Percentiles rank a stretch among this genome's conserved stretches.
Evolutionary conservation across 2,888 invertebrate genomes (phyloP).

Genomic region (Caenorhabditis virilis): DNA sequence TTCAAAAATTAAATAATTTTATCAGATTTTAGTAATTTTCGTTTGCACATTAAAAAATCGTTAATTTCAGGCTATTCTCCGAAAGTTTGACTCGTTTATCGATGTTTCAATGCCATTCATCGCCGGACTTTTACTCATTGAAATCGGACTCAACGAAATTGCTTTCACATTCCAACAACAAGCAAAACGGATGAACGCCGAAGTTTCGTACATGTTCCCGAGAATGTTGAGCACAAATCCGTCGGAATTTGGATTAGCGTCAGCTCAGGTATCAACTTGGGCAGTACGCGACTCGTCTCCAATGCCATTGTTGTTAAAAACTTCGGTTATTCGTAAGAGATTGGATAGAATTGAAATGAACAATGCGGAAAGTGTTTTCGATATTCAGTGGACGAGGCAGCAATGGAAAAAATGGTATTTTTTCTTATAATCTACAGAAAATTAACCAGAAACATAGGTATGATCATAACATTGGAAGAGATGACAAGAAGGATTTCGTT

Average conservation of each 20-base stretch:
- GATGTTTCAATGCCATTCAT: constrained; percentile 44
- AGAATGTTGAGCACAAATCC: not conserved
- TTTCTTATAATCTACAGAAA: not conserved
- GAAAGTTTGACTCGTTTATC: constrained; percentile 40
- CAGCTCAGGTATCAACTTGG: constrained; percentile 37
- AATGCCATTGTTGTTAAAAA: constrained; percentile 45
- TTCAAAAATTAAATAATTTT: too few relatives aligned
- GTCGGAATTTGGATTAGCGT: constrained; percentile 9
- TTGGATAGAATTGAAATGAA: constrained; percentile 13
- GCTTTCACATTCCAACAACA: constrained; percentile 17
- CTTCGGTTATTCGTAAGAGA: constrained; percentile 29
- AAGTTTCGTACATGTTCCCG: constrained; percentile 29
- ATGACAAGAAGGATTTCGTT: constrained; percentile 51
- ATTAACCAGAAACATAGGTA: constrained; percentile 27
- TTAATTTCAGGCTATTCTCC: constrained; percentile 31
- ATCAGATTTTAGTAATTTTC: too few relatives aligned
- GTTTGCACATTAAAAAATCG: too few relatives aligned
- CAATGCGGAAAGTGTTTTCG: constrained; percentile 17
- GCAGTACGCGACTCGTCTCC: constrained; percentile 44
- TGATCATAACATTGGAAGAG: constrained; percentile 44
- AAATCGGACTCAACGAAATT: constrained; percentile 19
- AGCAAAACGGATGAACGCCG: constrained; percentile 12
- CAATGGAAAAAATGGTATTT: constrained; percentile 54
- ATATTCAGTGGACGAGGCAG: constrained; percentile 46
- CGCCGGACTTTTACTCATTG: constrained; percentile 24